phyloP scores from a whole-genome alignment of 2,113 vertebrate genomes.

The Nibea coibor region DNA sequence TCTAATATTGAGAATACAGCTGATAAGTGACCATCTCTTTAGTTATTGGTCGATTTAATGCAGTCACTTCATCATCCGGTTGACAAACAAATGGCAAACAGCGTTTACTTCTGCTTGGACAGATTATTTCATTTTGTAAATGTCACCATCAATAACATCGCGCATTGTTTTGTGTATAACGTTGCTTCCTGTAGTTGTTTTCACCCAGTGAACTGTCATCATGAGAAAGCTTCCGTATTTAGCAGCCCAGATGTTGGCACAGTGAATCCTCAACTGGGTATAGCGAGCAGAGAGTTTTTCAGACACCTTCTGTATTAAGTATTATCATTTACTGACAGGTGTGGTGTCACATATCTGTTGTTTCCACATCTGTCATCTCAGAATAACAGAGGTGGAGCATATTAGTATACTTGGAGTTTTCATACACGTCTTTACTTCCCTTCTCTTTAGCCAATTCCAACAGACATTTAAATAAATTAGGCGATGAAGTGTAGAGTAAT shows the following conservation, averaged over 20 bases:
- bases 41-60: neutral
- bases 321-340: neutral
- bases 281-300: neutral
- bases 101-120: neutral
- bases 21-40: neutral
- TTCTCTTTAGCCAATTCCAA: neutral
- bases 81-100: neutral
- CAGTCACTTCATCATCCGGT: neutral
- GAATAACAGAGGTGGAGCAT: neutral
- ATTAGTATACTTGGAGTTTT: neutral
- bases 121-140: too few species aligned
- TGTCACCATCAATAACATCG: neutral
- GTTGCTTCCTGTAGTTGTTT: neutral
- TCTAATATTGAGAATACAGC: neutral
- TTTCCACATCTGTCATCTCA: neutral
- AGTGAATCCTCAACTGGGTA: neutral
- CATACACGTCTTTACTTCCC: neutral
- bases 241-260: neutral
- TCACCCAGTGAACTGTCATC: conserved; percentile 7
- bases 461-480: too few species aligned
- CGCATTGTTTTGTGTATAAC: too few species aligned
- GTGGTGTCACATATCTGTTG: neutral
- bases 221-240: conserved; percentile 1
- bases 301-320: neutral
- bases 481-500: neutral